A percentile compares a stretch with the other conserved stretches of the same genome.
Conservation (phyloP, 2,797 vertebrate genomes). For the Malurus leucopterus region DNA sequence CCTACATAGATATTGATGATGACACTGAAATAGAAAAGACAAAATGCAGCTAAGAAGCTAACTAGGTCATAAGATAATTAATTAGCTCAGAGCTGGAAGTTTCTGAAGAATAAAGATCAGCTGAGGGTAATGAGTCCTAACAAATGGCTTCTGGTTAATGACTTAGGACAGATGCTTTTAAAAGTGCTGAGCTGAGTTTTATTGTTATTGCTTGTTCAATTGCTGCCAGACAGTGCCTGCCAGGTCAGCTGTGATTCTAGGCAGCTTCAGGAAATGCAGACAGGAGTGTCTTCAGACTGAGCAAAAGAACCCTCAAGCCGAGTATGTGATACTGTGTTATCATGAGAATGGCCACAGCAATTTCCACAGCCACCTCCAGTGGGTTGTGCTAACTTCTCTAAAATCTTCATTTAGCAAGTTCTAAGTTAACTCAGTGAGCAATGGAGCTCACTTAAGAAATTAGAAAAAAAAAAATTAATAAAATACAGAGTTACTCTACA, state of each 20-base stretch:
- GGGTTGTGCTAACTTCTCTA: neutral
- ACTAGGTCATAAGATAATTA: neutral
- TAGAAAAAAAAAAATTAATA: neutral
- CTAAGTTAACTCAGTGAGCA: neutral
- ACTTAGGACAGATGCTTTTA: neutral
- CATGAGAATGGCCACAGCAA: neutral
- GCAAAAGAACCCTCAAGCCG: neutral
- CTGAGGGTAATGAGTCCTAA: neutral
- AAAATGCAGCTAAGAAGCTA: neutral
- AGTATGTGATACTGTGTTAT: neutral
- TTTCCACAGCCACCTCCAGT: neutral
- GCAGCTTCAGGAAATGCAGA: neutral
- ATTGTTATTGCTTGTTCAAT: neutral
- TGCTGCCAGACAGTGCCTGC: neutral
- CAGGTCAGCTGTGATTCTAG: neutral
- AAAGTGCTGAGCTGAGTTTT: slow-evolving; percentile 1
- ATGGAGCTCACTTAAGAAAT: neutral
- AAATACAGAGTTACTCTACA: neutral
- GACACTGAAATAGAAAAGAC: neutral
- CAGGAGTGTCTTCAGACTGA: neutral
- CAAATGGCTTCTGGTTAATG: neutral
- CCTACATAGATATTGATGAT: neutral
- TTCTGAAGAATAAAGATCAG: neutral
- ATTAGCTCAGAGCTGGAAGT: neutral
- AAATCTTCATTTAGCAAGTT: neutral